Base-by-base conservation (phyloP, 2,113 vertebrate species). In the Odontophorus gujanensis region DNA sequence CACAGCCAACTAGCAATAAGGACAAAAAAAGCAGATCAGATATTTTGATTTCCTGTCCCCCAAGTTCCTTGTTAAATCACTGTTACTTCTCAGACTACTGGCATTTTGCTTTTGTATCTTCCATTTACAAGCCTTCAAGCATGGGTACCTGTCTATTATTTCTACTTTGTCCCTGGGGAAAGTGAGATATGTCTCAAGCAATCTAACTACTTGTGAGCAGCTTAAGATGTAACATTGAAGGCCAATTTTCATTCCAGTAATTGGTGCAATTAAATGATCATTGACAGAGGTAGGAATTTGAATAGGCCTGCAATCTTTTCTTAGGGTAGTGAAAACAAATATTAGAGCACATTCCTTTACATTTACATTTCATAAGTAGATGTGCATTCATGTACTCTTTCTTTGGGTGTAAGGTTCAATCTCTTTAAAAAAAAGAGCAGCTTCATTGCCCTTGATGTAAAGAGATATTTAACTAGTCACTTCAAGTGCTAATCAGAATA, bases 401-500 rank as follows among this genome's bases (percentile, higher is more conserved):
- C 40, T 53, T 76, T 11, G 26, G 14, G 9, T 59, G 43, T 43
- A 32, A 90, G 32, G 21, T 12, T 80, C 53, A 50, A 6, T 34
- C 5, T 84, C 28, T 66, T 34, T 36, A 69, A 76, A 62, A 68
- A 69, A 76, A 62, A 68, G 81, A 91, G 18, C 19, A 4, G 26
- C 74, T 87, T 59, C 48, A 30, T 2, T 58, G 59, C 5, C 40
- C 15, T 45, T 7, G 3, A 38, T 81, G 22, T 19, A 81, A 72
- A 90, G 71, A 72, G 76, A 50, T 93, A 58, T 89, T 82, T 65
- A 79, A 53, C 71, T 94, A 96, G n/a, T 63, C 59, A 84, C 45
- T 93, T 71, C 12, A 45, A 94, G 67, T 84, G 67, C 75, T 95
- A 94, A 94, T 92, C 65, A 45, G 68, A 85, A 95, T 86, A 85